A percentile compares a stretch with the other conserved stretches of the same genome.
These are phyloP conservation scores for Stenoptilia bipunctidactyla DNA, from an alignment of 2,888 invertebrate genomes.

Conservation along the genomic window DNA sequence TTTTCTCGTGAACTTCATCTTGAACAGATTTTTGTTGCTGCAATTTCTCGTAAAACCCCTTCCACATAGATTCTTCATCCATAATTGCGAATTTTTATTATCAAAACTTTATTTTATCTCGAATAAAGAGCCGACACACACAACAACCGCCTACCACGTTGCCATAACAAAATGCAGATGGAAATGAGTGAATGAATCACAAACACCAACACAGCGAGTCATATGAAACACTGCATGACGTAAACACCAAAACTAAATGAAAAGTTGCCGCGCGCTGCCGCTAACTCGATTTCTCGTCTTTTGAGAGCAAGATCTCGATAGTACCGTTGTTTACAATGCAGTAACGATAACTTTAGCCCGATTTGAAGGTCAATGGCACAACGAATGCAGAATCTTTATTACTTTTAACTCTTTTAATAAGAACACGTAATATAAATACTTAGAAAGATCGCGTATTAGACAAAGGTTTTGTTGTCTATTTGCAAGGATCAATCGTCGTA, in stretches of 20 bases:
- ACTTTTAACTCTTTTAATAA: no score
- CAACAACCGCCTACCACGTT: conserved; percentile 4
- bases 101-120: background rate
- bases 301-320: background rate
- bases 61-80: conserved; percentile 86
- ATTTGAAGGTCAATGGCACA: background rate
- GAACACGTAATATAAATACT: no score
- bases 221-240: background rate
- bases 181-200: conserved; percentile 1
- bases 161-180: conserved; percentile 31
- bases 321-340: background rate
- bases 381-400: no score
- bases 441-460: no score
- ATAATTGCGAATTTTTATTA: conserved; percentile 23
- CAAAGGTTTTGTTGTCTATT: no score
- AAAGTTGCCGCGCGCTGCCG: background rate
- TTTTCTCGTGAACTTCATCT: conserved; percentile 75
- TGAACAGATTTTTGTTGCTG: conserved; percentile 74
- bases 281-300: background rate
- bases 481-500: no score
- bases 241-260: conserved; percentile 1
- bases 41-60: conserved; percentile 77
- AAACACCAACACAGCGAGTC: no score
- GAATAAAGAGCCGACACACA: conserved; percentile 6
- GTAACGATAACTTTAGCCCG: background rate